Evolutionary conservation across 2,113 vertebrate genomes (phyloP), one percentile per base, ranked within the genome.

Genomic region (Puffinus mauretanicus): DNA sequence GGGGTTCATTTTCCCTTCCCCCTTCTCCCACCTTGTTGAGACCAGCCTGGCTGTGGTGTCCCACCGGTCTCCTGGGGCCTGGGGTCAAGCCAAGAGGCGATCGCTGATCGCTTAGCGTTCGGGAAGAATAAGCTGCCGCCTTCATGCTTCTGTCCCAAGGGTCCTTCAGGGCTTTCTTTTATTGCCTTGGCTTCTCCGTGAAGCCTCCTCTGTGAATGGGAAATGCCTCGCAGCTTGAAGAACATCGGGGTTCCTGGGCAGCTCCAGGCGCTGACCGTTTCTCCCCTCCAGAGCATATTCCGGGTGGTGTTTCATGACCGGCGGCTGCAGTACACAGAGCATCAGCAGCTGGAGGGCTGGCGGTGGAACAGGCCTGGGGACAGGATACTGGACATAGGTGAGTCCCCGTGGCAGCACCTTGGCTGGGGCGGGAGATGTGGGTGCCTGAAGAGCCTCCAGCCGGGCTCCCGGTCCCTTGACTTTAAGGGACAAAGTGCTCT

Each of bases 311-410:
- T 99, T 86, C 99, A 99, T 1, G 99, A 99, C 97, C 98, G 99
- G 26, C 98, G 99, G 8, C 98, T 99, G 66, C 99, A 99, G 88
- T 99, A 99, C 97, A 99, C 99, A 0, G 99, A 99, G 95, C 99
- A 99, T 79, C 99, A 99, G 97, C 99, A 99, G 98, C 98, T 99
- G 93, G 99, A 99, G 93, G 99, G 99, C 93, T 99, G 99, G 99
- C 97, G 99, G 81, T 99, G 99, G 99, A 99, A 99, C 98, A 86
- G 99, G 38, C 99, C 99, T 0, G 99, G 99, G 6, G 99, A 99
- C 96, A 98, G 99, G 91, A 99, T 99, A 92, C 98, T 99, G 9
- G 99, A 99, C 91, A 98, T 99, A 55, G 99, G 99, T 99, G 96
- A 98, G 98, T 95, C 22, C n/a, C 58, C 5, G 2, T 4, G 54